Conservation (phyloP, 2,797 vertebrate genomes). For the Girardinus metallicus region DNA sequence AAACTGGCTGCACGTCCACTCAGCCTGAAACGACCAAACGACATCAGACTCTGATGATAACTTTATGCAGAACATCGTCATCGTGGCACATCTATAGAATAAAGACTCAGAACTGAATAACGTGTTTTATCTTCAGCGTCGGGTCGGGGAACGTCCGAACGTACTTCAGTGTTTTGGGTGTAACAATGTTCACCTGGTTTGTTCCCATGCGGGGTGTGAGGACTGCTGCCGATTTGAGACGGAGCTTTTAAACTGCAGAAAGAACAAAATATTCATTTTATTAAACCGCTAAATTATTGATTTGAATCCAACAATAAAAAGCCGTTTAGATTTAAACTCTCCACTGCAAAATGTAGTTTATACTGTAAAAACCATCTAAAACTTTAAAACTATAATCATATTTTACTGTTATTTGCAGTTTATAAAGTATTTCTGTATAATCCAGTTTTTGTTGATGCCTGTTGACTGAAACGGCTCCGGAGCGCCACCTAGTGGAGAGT, state of each 20-base stretch:
- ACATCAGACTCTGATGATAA: background rate
- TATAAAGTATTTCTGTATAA: background rate
- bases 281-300: background rate
- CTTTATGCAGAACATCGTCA: background rate
- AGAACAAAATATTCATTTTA: background rate
- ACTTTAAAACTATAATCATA: background rate
- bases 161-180: background rate
- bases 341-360: background rate
- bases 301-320: background rate
- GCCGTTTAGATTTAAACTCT: background rate
- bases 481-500: slow-evolving; percentile 65
- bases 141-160: background rate
- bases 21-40: background rate
- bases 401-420: background rate
- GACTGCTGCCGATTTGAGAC: slow-evolving; percentile 49
- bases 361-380: slow-evolving; percentile 4
- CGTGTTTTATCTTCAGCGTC: no score
- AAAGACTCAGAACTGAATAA: background rate
- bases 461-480: background rate
- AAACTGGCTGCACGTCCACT: background rate
- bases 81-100: background rate
- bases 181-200: slow-evolving; percentile 56
- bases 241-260: slow-evolving; percentile 58
- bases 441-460: background rate
- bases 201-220: slow-evolving; percentile 29